Conservation (phyloP, 2,113 vertebrate species). For the Corapipo altera region DNA sequence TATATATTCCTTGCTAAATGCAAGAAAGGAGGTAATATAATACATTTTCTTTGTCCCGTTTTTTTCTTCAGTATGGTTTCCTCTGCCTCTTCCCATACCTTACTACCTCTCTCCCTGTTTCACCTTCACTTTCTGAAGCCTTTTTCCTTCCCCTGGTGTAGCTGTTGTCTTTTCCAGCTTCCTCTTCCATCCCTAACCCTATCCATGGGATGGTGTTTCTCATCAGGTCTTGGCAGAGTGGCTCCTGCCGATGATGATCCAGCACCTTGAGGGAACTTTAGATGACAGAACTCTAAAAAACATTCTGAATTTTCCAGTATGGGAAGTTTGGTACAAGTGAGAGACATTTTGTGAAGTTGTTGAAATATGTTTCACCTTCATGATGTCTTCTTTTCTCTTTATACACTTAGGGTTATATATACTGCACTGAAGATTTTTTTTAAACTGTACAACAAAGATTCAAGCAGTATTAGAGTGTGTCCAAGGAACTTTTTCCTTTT, state of each 20-base stretch:
- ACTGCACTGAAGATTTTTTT: neutral
- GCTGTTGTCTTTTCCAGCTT: neutral
- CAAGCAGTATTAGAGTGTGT: neutral
- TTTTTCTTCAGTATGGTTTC: neutral
- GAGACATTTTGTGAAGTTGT: neutral
- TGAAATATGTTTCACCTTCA: neutral
- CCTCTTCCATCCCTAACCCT: neutral
- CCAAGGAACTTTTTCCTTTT: constrained; percentile 48
- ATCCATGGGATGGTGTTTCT: neutral
- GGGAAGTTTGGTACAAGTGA: neutral
- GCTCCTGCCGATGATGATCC: neutral
- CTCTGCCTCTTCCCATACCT: neutral
- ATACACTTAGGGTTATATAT: neutral
- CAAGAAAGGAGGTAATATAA: neutral
- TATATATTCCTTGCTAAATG: neutral
- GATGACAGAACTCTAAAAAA: neutral
- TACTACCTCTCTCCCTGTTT: neutral
- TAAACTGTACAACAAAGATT: neutral
- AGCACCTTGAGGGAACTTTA: neutral
- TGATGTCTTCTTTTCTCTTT: neutral
- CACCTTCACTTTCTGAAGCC: neutral
- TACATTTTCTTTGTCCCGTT: neutral
- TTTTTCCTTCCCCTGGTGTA: neutral
- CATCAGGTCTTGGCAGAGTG: neutral
- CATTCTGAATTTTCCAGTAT: neutral